Evolutionary conservation across 2,113 vertebrate species (phyloP), one percentile per base, ranked within the genome.

Genomic region (Haplochromis vanheusdeni): DNA sequence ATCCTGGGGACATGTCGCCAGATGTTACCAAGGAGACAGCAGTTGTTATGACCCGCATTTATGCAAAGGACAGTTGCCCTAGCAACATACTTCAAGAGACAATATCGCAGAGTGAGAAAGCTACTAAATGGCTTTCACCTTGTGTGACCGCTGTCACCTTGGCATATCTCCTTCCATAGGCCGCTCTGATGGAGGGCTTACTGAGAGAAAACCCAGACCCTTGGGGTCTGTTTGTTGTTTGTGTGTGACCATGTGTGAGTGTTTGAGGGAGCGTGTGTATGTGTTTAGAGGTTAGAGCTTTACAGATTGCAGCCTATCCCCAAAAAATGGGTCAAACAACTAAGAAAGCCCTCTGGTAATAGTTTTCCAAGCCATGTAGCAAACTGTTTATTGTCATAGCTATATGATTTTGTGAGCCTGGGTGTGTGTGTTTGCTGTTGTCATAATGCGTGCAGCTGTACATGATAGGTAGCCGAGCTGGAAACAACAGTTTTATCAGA

Each of bases 1-100:
- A 93, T 75, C 95, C 98, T 99, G 85, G 81, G 81, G 89, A 89
- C 54, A 51, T 60, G 80, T 84, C 68, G 68, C 45, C 91, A 84
- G 73, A 83, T 49, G 92, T 96, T 91, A 94, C 93, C 84, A 89
- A 75, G 85, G 87, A 88, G 91, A 93, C 84, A 80, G 77, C 75
- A 52, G 79, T 88, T 33, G 23, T 82, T 84, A 87, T 81, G 82
- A 94, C 86, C 79, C 19, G 7, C 62, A 84, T 73, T 95, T 90
- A 91, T 90, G 89, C 68, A 87, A 87, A 90, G 82, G 79, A 88
- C 87, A 31, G 92, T 95, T 94, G 52, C 92, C 94, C 80, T 87
- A 12, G 93, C 88, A 93, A 96, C 92, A 33, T 42, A 35, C 84
- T 87, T 42, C 40, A 49, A 23, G 33, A 90, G 80, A 87, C 87